Evolutionary conservation across 1,140 invertebrate species (phyloP).

Genomic region (Parapsyche elsis): DNA sequence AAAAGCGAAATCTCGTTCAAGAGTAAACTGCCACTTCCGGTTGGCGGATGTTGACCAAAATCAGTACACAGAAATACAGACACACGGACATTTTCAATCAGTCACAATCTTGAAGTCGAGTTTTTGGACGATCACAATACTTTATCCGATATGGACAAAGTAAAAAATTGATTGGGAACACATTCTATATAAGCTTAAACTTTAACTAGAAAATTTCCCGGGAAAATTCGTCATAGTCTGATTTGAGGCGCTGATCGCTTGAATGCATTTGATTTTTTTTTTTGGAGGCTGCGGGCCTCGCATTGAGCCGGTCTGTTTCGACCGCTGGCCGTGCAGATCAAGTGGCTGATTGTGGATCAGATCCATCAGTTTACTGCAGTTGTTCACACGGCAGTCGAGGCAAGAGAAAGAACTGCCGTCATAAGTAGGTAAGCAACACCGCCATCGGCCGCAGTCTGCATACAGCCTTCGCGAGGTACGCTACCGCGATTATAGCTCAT

Average conservation of each 20-base stretch:
- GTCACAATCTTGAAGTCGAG: no score
- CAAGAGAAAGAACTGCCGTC: slow-evolving; percentile 39
- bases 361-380: slow-evolving; percentile 34
- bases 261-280: background rate
- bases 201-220: no score
- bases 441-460: slow-evolving; percentile 27
- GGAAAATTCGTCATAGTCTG: background rate
- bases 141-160: no score
- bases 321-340: background rate
- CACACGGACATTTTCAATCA: no score
- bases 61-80: no score
- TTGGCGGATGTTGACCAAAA: no score
- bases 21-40: no score
- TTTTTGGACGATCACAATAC: no score
- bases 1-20: no score
- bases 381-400: slow-evolving; percentile 29
- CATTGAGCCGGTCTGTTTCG: background rate
- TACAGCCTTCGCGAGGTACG: slow-evolving; percentile 38
- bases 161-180: no score
- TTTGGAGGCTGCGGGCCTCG: background rate
- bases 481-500: slow-evolving; percentile 11
- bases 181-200: no score
- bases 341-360: slow-evolving; percentile 30
- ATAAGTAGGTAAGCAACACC: slow-evolving; percentile 42
- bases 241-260: background rate